Percentiles rank a stretch among this genome's conserved stretches.
Conservation (phyloP, 2,113 vertebrate species). For the Actinemys pallida region DNA sequence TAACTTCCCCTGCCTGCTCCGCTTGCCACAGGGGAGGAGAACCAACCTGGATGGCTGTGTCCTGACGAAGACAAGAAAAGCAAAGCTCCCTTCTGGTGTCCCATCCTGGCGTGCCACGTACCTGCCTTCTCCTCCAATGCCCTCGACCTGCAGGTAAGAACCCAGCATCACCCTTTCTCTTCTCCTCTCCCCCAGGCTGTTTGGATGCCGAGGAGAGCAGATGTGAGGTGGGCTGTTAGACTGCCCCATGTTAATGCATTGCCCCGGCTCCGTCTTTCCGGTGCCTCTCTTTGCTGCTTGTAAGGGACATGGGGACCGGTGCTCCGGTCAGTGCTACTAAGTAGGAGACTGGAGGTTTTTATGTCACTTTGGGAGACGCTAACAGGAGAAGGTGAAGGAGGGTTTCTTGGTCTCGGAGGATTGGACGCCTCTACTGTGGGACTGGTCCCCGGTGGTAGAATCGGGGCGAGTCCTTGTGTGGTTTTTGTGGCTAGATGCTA, state of each 20-base stretch:
- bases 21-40: constrained; percentile 86
- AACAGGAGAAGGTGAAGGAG: neutral
- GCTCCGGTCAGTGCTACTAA: neutral
- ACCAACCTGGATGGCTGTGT: constrained; percentile 92
- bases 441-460: neutral
- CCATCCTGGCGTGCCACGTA: constrained; percentile 88
- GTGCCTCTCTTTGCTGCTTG: neutral
- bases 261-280: neutral
- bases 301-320: neutral
- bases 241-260: neutral
- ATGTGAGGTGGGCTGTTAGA: neutral
- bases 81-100: constrained; percentile 88
- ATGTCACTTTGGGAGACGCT: neutral
- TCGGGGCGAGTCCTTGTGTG: neutral
- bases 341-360: neutral
- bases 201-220: neutral
- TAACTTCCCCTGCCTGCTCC: neutral
- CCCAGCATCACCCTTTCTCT: neutral
- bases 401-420: neutral
- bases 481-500: neutral
- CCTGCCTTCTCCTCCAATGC: constrained; percentile 88
- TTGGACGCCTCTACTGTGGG: neutral
- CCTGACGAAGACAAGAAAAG: constrained; percentile 90
- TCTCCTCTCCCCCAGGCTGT: neutral
- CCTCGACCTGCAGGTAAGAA: constrained; percentile 82